Percentiles rank a stretch among this genome's conserved stretches.
Evolutionary conservation across 2,888 invertebrate genomes (phyloP).

Genomic region (Conchocele bisecta): DNA sequence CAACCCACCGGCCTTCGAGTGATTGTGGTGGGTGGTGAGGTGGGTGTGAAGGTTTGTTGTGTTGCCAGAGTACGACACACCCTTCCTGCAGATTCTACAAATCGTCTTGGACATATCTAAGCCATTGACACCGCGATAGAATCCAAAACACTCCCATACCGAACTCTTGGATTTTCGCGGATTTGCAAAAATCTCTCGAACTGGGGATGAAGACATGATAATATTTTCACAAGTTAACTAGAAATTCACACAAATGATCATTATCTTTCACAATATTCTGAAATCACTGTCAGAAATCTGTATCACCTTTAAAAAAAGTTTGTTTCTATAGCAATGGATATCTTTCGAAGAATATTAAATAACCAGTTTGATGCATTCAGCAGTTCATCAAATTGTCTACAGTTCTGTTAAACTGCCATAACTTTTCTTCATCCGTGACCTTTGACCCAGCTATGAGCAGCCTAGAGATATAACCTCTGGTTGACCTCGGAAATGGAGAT

Average conservation of each 20-base stretch:
- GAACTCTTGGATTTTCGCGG: constrained; percentile 61
- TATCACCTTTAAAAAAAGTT: no score
- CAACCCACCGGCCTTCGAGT: neutral
- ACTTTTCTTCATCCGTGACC: no score
- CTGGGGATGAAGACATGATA: constrained; percentile 10
- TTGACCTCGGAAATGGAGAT: constrained; percentile 79
- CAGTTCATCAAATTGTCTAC: no score
- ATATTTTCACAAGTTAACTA: no score
- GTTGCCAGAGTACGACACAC: constrained; percentile 57
- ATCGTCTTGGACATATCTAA: constrained; percentile 57
- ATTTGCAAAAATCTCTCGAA: constrained; percentile 46
- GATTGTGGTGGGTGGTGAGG: constrained; percentile 48
- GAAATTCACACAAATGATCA: no score
- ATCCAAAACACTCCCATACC: constrained; percentile 62
- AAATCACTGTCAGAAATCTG: no score
- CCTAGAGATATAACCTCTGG: constrained; percentile 61
- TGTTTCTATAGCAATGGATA: no score
- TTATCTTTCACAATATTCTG: no score
- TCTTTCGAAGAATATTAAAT: no score
- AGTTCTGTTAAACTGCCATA: no score
- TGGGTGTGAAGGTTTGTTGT: constrained; percentile 62
- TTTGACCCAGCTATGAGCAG: no score
- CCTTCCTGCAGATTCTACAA: constrained; percentile 52
- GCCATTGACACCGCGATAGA: constrained; percentile 54
- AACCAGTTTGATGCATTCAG: no score